Evolutionary conservation across 2,888 invertebrate genomes (phyloP).

Genomic region (Ptychoptera contaminata): DNA sequence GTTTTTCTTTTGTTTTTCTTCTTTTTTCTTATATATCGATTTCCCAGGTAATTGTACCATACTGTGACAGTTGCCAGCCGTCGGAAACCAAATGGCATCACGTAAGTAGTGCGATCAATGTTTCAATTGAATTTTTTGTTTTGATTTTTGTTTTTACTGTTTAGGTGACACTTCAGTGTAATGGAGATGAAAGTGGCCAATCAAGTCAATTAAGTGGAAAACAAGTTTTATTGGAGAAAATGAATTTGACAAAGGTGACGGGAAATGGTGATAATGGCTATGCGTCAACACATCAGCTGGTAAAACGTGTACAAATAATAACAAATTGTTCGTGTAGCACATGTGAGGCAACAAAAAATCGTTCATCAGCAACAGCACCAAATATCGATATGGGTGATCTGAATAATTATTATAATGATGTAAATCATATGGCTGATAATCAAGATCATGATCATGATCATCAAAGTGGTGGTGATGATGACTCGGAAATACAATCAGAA

Average conservation of each 20-base stretch:
- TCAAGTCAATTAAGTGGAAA: no score
- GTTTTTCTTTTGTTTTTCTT: background rate
- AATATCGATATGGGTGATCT: no score
- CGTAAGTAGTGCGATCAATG: slow-evolving; percentile 26
- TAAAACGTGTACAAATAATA: slow-evolving; percentile 47
- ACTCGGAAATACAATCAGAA: slow-evolving; percentile 1
- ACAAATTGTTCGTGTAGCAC: slow-evolving; percentile 48
- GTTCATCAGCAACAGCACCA: no score
- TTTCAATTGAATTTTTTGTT: background rate
- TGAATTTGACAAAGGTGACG: no score
- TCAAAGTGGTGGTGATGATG: slow-evolving; percentile 9
- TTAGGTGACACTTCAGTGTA: slow-evolving; percentile 33
- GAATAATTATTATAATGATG: slow-evolving; percentile 16
- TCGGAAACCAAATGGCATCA: slow-evolving; percentile 46
- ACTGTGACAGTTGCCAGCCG: slow-evolving; percentile 55
- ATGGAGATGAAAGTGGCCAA: no score
- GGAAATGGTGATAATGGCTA: slow-evolving; percentile 31
- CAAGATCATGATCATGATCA: background rate
- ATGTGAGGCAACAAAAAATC: slow-evolving; percentile 32
- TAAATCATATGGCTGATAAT: background rate
- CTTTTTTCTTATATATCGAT: background rate
- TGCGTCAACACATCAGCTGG: slow-evolving; percentile 32
- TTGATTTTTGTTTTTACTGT: background rate
- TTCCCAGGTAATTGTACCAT: slow-evolving; percentile 36
- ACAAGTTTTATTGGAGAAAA: no score